phyloP scores from a whole-genome alignment of 1,140 invertebrate genomes.

The Sinella curviseta region DNA sequence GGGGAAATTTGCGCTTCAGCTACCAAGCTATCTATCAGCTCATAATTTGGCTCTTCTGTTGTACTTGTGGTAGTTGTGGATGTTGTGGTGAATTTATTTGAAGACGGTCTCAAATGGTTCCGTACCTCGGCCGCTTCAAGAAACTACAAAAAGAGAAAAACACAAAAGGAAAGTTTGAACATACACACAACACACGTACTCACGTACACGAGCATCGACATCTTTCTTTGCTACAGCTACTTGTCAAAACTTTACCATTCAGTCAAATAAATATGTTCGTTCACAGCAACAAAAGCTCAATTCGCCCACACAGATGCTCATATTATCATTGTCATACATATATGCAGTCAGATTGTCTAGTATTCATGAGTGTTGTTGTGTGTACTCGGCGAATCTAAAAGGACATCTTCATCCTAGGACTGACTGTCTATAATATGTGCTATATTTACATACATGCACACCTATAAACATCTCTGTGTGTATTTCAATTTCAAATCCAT shows the following conservation, averaged over 20 bases:
- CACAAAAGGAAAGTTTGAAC: background rate
- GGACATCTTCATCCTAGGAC: background rate
- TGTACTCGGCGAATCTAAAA: no score
- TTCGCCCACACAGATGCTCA: no score
- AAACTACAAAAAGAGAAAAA: background rate
- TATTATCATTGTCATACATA: no score
- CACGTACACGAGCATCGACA: no score
- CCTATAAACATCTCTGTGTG: background rate
- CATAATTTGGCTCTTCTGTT: constrained; percentile 21
- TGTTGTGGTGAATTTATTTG: background rate
- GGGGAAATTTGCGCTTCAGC: constrained; percentile 10
- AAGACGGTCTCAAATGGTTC: background rate
- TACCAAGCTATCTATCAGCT: constrained; percentile 18
- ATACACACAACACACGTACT: background rate
- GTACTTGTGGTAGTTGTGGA: background rate
- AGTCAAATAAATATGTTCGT: no score
- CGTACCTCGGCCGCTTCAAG: background rate
- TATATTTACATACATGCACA: background rate
- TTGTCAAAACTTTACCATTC: no score
- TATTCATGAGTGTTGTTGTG: no score
- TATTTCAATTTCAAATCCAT: no score
- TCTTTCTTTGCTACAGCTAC: no score
- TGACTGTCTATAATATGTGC: no score
- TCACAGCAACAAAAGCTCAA: no score
- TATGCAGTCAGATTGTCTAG: no score